Percentiles rank a stretch among this genome's conserved stretches.
These are phyloP conservation scores for Equus przewalskii DNA, from an alignment of 2,113 vertebrate species.

Conservation along the genomic window DNA sequence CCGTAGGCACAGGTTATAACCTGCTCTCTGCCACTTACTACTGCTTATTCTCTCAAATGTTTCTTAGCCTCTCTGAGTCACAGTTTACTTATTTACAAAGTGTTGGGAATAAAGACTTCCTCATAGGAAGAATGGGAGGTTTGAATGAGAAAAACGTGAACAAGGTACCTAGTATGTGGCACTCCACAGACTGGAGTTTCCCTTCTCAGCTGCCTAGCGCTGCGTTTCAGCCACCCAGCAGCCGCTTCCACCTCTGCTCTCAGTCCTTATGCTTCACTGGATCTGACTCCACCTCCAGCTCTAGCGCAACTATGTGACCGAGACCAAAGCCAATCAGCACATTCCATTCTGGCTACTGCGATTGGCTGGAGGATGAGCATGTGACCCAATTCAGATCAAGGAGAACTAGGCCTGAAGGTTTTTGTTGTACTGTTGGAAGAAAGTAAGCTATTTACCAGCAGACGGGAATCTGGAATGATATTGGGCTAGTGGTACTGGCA, in stretches of 20 bases:
- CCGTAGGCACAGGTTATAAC: not conserved
- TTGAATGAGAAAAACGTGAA: not conserved
- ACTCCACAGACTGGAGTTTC: not conserved
- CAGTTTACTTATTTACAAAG: not conserved
- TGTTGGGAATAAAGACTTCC: not conserved
- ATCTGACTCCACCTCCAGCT: not conserved
- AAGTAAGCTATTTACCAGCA: not conserved
- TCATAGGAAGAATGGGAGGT: not conserved
- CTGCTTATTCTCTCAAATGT: not conserved
- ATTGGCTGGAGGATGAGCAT: not conserved
- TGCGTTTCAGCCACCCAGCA: no score
- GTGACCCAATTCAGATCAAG: not conserved
- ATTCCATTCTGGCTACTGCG: not conserved
- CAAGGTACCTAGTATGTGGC: not conserved
- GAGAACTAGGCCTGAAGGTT: not conserved
- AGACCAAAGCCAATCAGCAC: not conserved
- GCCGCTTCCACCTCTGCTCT: rapidly evolving
- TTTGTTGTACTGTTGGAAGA: not conserved
- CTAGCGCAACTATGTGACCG: not conserved
- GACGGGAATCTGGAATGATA: not conserved
- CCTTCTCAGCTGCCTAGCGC: not conserved
- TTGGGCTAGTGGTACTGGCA: not conserved
- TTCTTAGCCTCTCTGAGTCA: not conserved
- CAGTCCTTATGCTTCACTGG: not conserved
- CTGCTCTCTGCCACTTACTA: not conserved